A percentile compares a stretch with the other conserved stretches of the same genome.
Evolutionary conservation across 2,797 vertebrate species (phyloP).

Genomic region (Myripristis jacobus): DNA sequence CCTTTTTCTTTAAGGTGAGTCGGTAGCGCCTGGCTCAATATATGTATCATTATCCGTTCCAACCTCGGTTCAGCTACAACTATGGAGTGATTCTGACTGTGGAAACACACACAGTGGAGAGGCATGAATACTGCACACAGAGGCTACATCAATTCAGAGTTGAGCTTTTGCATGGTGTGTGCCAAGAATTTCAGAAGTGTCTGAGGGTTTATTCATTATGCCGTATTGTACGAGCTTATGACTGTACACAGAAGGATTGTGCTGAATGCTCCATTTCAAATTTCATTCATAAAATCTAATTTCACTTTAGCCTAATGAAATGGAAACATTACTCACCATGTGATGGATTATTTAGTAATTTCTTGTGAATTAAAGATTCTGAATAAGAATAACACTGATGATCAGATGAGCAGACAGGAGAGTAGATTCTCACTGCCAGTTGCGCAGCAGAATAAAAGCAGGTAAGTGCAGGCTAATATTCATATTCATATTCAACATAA

Average conservation of each 20-base stretch:
- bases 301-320: not conserved
- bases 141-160: constrained; percentile 33
- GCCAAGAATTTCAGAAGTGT: constrained; percentile 5
- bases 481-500: too few relatives aligned
- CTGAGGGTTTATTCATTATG: constrained; percentile 9
- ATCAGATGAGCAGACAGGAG: too few relatives aligned
- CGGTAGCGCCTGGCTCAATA: constrained; percentile 42
- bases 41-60: constrained; percentile 60
- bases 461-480: too few relatives aligned
- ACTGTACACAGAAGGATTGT: constrained; percentile 16
- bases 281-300: not conserved
- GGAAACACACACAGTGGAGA: constrained; percentile 32
- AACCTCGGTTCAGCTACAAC: constrained; percentile 38
- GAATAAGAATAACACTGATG: not conserved
- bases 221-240: constrained; percentile 24
- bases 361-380: constrained; percentile 4
- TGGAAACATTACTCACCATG: too few relatives aligned
- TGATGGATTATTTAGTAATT: too few relatives aligned
- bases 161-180: constrained; percentile 22
- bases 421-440: too few relatives aligned
- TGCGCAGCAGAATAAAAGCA: too few relatives aligned
- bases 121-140: constrained; percentile 45
- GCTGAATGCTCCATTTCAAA: constrained; percentile 26
- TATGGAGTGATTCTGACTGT: constrained; percentile 39
- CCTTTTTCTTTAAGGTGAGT: constrained; percentile 60